Conservation (phyloP, 2,888 invertebrate genomes). For the Ormyrus thymus region DNA sequence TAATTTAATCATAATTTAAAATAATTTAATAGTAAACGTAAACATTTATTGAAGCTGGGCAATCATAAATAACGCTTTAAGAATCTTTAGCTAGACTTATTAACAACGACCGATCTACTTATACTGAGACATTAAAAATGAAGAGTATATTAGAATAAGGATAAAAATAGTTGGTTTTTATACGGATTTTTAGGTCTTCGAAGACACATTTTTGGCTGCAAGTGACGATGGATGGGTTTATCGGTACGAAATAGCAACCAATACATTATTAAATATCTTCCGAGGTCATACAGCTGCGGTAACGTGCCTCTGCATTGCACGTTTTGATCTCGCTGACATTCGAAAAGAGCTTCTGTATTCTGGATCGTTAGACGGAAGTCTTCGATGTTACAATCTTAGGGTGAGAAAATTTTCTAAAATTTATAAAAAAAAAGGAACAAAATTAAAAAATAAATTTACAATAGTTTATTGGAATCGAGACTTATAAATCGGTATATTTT, state of each 20-base stretch:
- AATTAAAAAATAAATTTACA: neutral
- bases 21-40: too few species aligned
- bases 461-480: neutral
- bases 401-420: constrained; percentile 67
- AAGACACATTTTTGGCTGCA: constrained; percentile 79
- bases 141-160: too few species aligned
- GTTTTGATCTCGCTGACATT: constrained; percentile 69
- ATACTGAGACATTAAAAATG: too few species aligned
- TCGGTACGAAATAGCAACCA: constrained; percentile 77
- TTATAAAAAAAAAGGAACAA: neutral
- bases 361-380: constrained; percentile 80
- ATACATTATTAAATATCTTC: constrained; percentile 77
- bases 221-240: constrained; percentile 81
- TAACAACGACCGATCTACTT: too few species aligned
- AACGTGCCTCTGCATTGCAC: constrained; percentile 79
- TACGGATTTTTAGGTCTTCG: constrained; percentile 76
- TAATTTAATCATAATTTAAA: neutral
- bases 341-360: constrained; percentile 78
- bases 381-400: constrained; percentile 79
- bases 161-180: neutral
- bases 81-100: too few species aligned
- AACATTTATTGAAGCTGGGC: too few species aligned
- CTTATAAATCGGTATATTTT: too few species aligned
- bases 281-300: constrained; percentile 79
- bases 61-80: too few species aligned